Evolutionary conservation across 2,797 vertebrate species (phyloP).

Genomic region (Artibeus lituratus): DNA sequence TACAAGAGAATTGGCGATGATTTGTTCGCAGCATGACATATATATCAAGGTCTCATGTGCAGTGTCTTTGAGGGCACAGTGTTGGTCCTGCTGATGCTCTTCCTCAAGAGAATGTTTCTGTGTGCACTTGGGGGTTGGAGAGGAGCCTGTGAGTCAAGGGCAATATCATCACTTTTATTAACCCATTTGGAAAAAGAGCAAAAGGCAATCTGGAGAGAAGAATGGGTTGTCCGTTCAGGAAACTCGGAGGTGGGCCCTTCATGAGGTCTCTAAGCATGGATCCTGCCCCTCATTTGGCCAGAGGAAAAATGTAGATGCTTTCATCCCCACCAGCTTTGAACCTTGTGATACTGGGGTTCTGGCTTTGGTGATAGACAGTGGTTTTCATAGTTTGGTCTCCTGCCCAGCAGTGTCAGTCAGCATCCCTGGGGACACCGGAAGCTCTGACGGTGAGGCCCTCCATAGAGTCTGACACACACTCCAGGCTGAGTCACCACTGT

Average conservation of each 20-base stretch:
- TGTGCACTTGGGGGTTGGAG: not conserved
- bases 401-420: not conserved
- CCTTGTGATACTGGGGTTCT: not conserved
- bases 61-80: not conserved
- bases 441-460: not conserved
- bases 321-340: not conserved
- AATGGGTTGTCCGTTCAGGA: not conserved
- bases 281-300: not conserved
- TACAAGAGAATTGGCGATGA: not conserved
- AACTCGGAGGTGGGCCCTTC: not conserved
- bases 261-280: not conserved
- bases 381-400: not conserved
- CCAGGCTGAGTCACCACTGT: not conserved
- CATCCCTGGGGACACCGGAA: not conserved
- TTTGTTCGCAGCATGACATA: rapidly evolving
- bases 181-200: not conserved
- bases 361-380: not conserved
- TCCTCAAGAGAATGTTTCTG: not conserved
- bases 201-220: not conserved
- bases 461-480: not conserved
- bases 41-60: rapidly evolving
- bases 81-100: rapidly evolving
- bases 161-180: not conserved
- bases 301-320: not conserved
- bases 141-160: not conserved